Conservation (phyloP, 2,888 invertebrate species). For the Drosophila tripunctata region DNA sequence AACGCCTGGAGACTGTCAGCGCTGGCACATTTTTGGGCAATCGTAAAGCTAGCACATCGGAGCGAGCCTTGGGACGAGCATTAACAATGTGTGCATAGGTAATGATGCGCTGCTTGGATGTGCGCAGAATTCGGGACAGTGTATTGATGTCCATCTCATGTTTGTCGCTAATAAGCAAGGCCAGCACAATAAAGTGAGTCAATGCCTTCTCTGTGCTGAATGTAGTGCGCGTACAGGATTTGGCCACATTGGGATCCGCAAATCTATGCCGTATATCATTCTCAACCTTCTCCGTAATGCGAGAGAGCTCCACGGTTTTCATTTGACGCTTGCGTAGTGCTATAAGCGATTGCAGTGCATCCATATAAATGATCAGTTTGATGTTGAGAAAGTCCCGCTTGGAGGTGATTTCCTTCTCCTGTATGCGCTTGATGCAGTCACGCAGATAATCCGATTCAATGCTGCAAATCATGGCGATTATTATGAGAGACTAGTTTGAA, state of each 20-base stretch:
- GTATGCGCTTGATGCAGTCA: slow-evolving; percentile 59
- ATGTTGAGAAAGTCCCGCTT: slow-evolving; percentile 65
- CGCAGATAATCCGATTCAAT: slow-evolving; percentile 78
- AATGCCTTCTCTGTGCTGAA: slow-evolving; percentile 80
- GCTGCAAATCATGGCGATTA: slow-evolving; percentile 66
- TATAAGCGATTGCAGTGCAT: slow-evolving; percentile 76
- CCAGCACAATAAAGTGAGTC: slow-evolving; percentile 81
- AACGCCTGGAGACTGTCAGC: slow-evolving; percentile 41
- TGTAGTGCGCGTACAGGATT: slow-evolving; percentile 62
- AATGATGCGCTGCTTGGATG: slow-evolving; percentile 70
- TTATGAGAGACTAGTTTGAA: too few relatives aligned
- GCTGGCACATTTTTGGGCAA: slow-evolving; percentile 76
- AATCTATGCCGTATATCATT: slow-evolving; percentile 81
- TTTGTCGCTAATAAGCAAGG: slow-evolving; percentile 73
- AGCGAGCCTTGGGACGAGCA: slow-evolving; percentile 58
- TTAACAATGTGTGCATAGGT: slow-evolving; percentile 78
- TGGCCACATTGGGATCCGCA: slow-evolving; percentile 63
- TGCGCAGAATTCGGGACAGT: slow-evolving; percentile 70
- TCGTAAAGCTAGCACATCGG: slow-evolving; percentile 62
- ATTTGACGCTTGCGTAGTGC: slow-evolving; percentile 66
- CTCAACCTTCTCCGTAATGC: slow-evolving; percentile 82
- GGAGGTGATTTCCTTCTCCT: slow-evolving; percentile 50
- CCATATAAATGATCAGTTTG: slow-evolving; percentile 82
- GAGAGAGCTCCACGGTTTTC: slow-evolving; percentile 69
- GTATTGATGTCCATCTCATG: slow-evolving; percentile 70